Conservation (phyloP, 2,888 invertebrate species). For the Phoenoteleia sp. region DNA sequence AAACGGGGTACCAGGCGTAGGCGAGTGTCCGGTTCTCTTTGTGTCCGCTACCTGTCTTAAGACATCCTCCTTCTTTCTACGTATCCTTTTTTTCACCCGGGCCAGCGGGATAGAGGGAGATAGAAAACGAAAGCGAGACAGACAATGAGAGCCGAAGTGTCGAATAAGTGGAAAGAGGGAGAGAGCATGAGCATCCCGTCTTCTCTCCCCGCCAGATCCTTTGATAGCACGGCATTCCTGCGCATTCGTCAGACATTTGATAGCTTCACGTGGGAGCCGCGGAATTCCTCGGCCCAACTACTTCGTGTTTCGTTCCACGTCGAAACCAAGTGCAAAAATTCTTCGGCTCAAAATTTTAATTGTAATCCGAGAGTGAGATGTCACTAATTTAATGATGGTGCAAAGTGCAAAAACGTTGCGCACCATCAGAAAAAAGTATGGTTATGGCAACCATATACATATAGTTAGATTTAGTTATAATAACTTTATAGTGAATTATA, state of each 20-base stretch:
- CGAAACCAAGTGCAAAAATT: constrained; percentile 19
- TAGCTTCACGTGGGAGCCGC: constrained; percentile 84
- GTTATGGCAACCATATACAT: too few species aligned
- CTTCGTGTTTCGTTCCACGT: constrained; percentile 69
- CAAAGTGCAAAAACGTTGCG: too few species aligned
- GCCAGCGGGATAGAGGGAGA: constrained; percentile 56
- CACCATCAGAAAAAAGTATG: too few species aligned
- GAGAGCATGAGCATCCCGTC: constrained; percentile 44
- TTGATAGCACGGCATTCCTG: constrained; percentile 85
- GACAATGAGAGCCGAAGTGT: constrained; percentile 66
- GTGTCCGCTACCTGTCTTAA: constrained; percentile 86
- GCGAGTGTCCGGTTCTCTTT: constrained; percentile 85
- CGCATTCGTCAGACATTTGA: constrained; percentile 86
- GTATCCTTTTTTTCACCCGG: constrained; percentile 75
- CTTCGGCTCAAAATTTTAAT: not conserved
- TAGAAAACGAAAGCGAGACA: constrained; percentile 74
- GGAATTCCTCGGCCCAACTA: constrained; percentile 80
- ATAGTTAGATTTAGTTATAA: too few species aligned
- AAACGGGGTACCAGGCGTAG: constrained; percentile 80
- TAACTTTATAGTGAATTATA: too few species aligned
- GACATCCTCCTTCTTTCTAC: constrained; percentile 79
- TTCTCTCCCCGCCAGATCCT: constrained; percentile 79
- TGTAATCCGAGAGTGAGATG: not conserved
- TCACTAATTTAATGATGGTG: too few species aligned
- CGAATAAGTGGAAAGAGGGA: constrained; percentile 54